Evolutionary conservation across 2,113 vertebrate genomes (phyloP).

Genomic region (Danionella cerebrum): DNA sequence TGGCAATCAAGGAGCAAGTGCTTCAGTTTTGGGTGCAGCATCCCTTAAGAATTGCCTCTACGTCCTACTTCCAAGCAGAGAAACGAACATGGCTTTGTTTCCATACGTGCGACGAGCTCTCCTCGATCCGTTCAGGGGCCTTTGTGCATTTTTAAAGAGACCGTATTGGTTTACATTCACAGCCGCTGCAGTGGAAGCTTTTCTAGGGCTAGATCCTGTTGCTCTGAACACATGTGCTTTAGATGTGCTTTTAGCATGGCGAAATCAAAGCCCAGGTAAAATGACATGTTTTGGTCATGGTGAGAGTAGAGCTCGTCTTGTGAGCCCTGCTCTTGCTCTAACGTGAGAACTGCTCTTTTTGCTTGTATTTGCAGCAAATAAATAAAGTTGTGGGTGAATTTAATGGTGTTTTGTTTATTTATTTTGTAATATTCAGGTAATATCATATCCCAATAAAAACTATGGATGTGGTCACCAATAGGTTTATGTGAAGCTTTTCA

Average conservation of each 20-base stretch:
- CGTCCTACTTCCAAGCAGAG: neutral
- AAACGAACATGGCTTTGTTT: conserved; percentile 10
- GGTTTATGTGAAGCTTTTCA: no score
- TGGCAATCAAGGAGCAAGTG: no score
- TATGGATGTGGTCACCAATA: no score
- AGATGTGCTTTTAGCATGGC: conserved; percentile 66
- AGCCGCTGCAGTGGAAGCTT: conserved; percentile 36
- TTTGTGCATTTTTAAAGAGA: conserved; percentile 59
- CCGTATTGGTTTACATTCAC: conserved; percentile 45
- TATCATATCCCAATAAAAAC: no score
- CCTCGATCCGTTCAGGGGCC: conserved; percentile 15
- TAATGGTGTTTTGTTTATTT: neutral
- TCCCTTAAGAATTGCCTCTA: no score
- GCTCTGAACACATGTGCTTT: conserved; percentile 41
- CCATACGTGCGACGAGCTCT: neutral
- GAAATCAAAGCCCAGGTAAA: conserved; percentile 49
- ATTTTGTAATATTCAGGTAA: neutral
- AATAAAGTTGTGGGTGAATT: conserved; percentile 18
- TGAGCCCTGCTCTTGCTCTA: conserved; percentile 33
- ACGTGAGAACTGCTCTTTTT: conserved; percentile 42
- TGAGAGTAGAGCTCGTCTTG: neutral
- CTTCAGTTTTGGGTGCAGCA: no score
- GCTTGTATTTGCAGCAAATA: conserved; percentile 69
- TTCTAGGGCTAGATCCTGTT: conserved; percentile 44
- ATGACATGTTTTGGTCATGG: conserved; percentile 35